phyloP scores from a whole-genome alignment of 2,888 invertebrate genomes.

The Archips crataeganus region DNA sequence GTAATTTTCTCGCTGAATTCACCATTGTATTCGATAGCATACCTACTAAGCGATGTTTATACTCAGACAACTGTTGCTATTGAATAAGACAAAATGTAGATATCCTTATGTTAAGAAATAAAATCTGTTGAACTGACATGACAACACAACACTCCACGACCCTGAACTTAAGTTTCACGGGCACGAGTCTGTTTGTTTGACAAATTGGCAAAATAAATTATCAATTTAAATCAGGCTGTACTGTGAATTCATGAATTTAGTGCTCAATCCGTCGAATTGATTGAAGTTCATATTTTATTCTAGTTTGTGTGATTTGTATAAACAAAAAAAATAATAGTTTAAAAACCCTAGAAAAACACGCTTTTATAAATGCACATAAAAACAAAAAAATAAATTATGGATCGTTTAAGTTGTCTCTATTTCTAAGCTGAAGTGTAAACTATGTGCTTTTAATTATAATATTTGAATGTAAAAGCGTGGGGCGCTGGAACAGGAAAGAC shows the following conservation, averaged over 20 bases:
- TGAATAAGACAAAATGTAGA: constrained; percentile 3
- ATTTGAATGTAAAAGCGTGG: too few relatives aligned
- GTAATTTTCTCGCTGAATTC: background rate
- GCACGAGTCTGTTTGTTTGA: constrained; percentile 35
- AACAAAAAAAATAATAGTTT: too few relatives aligned
- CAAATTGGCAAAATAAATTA: constrained; percentile 39
- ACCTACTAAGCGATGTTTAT: background rate
- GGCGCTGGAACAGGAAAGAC: too few relatives aligned
- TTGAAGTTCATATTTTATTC: constrained; percentile 1
- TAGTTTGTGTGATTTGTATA: background rate
- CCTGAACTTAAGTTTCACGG: constrained; percentile 36
- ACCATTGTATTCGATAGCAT: background rate
- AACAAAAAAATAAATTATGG: too few relatives aligned
- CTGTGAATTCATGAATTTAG: constrained; percentile 26
- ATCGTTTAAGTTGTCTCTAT: too few relatives aligned
- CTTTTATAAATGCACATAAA: too few relatives aligned
- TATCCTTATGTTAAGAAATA: constrained; percentile 1
- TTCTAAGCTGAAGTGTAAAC: too few relatives aligned
- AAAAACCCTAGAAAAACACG: too few relatives aligned
- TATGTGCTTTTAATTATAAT: too few relatives aligned
- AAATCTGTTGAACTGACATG: constrained; percentile 8
- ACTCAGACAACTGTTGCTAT: constrained; percentile 24
- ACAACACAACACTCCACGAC: constrained; percentile 23
- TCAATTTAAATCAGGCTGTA: constrained; percentile 32
- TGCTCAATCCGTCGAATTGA: constrained; percentile 19